Base-by-base conservation (phyloP, 2,797 vertebrate species). In the Muscicapa comitata region DNA sequence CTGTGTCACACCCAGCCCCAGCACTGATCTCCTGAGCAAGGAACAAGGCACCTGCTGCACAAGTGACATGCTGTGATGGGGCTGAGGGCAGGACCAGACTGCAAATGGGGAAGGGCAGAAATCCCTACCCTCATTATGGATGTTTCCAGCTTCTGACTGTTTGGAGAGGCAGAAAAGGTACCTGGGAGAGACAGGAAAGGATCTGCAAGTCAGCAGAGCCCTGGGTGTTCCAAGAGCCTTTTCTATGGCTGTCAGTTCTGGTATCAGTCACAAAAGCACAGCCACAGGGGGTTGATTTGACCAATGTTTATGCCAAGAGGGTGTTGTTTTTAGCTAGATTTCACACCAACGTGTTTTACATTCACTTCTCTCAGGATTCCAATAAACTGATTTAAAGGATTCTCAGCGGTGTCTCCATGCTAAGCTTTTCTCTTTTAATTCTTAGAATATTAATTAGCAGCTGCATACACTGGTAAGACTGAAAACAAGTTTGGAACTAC, bases 61-160 rank as follows among this genome's bases (percentile, higher is more conserved):
- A n/a, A 50, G 24, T 13, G 21, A 65, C 1, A 6, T 25, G 21
- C 21, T 3, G 5, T 24, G 40, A 54, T 1, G 0, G 70, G 35
- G 10, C 33, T 17, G 33, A 50, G 29, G 2, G 29, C 37, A 63
- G 19, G 7, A 48, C 25, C 31, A 63, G 16, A 18, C 50, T 82
- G 67, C 43, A 81, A 70, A 62, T 4, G 19, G 29, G 66, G 28
- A 67, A 59, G 11, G 21, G 31, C 23, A 33, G 53, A 45, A 65
- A 65, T 43, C 6, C 2, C 48, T 40, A 47, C 1, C 5, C 2
- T 47, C 48, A 76, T 68, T 48, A 28, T 1, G 17, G 31, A 61
- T 53, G 15, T 17, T 92, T 43, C 15, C 24, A 45, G 5, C 11
- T 63, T 72, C 40, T 40, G 25, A 72, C 21, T 48, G 43, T 86